A percentile compares a stretch with the other conserved stretches of the same genome.
phyloP scores from a whole-genome alignment of 2,113 vertebrate species.

The Bambusicola thoracicus region DNA sequence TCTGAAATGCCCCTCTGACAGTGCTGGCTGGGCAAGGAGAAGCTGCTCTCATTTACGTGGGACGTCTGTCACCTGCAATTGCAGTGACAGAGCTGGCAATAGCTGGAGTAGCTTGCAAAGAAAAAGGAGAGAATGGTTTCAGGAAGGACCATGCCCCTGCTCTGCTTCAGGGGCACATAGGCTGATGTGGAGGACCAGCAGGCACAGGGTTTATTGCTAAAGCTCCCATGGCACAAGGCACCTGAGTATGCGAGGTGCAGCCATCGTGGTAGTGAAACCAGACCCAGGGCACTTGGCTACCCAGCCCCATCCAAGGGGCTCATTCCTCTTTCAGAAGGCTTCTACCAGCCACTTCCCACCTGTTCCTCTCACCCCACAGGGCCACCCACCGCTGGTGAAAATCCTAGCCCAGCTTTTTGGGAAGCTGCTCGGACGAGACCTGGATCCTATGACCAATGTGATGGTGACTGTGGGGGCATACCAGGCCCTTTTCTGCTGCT shows the following conservation, averaged over 20 bases:
- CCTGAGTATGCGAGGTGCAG: neutral
- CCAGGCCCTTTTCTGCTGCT: conserved; percentile 89
- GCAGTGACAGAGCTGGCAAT: neutral
- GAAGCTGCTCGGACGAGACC: conserved; percentile 82
- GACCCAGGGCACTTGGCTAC: neutral
- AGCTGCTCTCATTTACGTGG: neutral
- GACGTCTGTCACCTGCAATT: neutral
- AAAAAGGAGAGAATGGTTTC: neutral
- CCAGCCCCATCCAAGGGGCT: neutral
- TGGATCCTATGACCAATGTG: conserved; percentile 86
- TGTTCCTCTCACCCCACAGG: conserved; percentile 75
- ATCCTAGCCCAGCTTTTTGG: conserved; percentile 87
- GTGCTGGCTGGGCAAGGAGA: neutral
- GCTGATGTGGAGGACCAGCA: neutral
- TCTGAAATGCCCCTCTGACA: neutral
- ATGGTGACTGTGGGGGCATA: conserved; percentile 94
- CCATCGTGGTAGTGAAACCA: neutral
- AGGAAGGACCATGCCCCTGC: neutral
- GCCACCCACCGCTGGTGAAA: conserved; percentile 87
- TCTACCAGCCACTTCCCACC: neutral
- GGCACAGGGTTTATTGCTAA: neutral
- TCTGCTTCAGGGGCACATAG: neutral
- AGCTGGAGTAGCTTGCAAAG: neutral
- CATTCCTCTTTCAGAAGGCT: neutral
- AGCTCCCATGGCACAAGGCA: neutral